These are phyloP conservation scores for Otis tarda DNA, from an alignment of 2,113 vertebrate species.

Conservation along the genomic window DNA sequence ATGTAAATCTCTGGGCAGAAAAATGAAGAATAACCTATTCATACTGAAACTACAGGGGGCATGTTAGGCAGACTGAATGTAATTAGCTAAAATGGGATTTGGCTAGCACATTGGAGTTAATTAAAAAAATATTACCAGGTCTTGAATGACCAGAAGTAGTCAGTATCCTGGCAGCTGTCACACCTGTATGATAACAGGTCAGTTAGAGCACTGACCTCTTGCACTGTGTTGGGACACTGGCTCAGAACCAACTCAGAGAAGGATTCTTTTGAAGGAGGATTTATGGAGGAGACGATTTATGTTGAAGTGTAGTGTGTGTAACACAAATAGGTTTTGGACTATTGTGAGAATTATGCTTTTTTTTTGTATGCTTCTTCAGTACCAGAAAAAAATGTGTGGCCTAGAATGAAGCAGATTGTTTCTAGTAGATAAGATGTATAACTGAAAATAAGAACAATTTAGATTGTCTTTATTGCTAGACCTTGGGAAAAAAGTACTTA, in stretches of 20 bases:
- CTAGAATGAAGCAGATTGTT: background rate
- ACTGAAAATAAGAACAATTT: background rate
- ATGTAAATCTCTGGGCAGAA: background rate
- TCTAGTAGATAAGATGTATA: background rate
- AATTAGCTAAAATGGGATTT: constrained; percentile 27
- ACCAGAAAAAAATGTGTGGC: background rate
- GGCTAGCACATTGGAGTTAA: background rate
- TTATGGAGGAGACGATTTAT: background rate
- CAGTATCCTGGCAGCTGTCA: background rate
- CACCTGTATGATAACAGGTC: background rate
- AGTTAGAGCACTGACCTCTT: background rate
- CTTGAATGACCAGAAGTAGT: background rate
- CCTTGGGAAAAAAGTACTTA: background rate
- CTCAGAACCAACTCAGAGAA: background rate
- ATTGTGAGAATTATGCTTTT: background rate
- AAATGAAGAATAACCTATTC: background rate
- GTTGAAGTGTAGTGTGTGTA: background rate
- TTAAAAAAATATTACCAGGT: background rate
- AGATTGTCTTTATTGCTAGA: background rate
- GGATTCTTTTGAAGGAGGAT: background rate
- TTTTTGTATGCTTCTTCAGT: background rate
- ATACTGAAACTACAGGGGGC: background rate
- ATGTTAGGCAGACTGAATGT: background rate
- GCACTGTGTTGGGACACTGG: background rate
- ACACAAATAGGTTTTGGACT: background rate